Percentiles rank a stretch among this genome's conserved stretches.
These are phyloP conservation scores for Pachyuromys duprasi DNA, from an alignment of 2,797 vertebrate species.

Conservation along the genomic window DNA sequence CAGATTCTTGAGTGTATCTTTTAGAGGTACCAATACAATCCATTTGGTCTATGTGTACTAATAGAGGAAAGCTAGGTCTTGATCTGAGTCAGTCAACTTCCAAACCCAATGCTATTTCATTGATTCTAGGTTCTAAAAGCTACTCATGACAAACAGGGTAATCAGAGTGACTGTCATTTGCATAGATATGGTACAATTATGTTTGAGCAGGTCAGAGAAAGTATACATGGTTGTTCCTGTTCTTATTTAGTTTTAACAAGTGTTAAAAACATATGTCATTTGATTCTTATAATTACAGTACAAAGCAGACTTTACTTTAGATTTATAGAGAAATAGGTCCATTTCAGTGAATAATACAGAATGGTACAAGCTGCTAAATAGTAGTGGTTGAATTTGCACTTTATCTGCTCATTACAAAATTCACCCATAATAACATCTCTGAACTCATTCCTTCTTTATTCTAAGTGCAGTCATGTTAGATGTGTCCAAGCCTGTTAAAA, in stretches of 20 bases:
- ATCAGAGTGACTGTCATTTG: neutral
- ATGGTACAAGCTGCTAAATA: neutral
- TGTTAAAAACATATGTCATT: neutral
- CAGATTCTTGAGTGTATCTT: neutral
- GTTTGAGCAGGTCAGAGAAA: constrained; percentile 29
- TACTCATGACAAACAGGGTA: neutral
- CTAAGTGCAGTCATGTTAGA: neutral
- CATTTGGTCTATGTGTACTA: neutral
- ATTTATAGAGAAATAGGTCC: neutral
- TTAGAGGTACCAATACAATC: neutral
- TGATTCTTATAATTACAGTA: neutral
- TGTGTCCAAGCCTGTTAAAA: neutral
- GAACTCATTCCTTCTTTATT: neutral
- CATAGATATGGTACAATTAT: neutral
- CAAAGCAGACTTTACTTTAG: neutral
- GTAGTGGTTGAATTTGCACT: neutral
- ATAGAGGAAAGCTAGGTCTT: neutral
- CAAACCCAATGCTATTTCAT: neutral
- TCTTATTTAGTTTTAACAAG: constrained; percentile 14
- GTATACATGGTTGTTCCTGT: neutral
- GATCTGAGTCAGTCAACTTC: neutral
- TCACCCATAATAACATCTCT: neutral
- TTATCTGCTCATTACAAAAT: neutral
- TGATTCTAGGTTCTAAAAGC: neutral
- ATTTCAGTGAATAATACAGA: neutral